Base-by-base conservation (phyloP, 1,140 invertebrate genomes). In the Lamellibrachia luymesi region DNA sequence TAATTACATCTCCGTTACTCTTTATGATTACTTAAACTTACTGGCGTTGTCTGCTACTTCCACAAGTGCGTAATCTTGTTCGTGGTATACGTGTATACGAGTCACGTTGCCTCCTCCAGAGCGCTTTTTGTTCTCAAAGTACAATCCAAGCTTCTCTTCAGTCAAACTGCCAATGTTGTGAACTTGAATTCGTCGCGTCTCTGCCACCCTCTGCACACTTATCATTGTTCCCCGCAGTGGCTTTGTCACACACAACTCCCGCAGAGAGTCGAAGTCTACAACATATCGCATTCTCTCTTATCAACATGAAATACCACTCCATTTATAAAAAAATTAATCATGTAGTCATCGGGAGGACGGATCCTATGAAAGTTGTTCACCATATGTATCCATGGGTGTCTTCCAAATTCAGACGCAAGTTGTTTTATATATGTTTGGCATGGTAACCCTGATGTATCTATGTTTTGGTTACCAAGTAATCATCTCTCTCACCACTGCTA, bases 61-160 rank as follows among this genome's bases (percentile, higher is more conserved):
- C 64, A 80, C 64, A 80, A 80, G 7, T 80, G 64, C 64, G 13
- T 80, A 80, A 80, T 17, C 64, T 22, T 92, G 38, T 6, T 92
- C 22, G 5, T 27, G 6, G 50, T 51, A 52, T 13, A 92, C 10
- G n/a, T 92, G 6, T 10, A 92, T 4, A 52, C 7, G 5, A 38
- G 25, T 64, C 92, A 92, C 92, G 2, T 52, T 27, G 51, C 50
- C 92, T n/a, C 92, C 92, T 7, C 92, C 92, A 49, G 92, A 92
- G 49, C 50, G 27, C 27, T 92, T 92, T 8, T 92, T 92, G 51
- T 92, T 92, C 4, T 92, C 92, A 92, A 92, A 92, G 27, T 52
- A 92, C 38, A 92, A 64, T 13, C 27, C 10, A 51, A 92, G 92
- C 0, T 50, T 52, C 2, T 92, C 92, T 25, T 52, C 56, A n/a